Evolutionary conservation across 2,888 invertebrate genomes (phyloP).

Genomic region (Norana najaformis): DNA sequence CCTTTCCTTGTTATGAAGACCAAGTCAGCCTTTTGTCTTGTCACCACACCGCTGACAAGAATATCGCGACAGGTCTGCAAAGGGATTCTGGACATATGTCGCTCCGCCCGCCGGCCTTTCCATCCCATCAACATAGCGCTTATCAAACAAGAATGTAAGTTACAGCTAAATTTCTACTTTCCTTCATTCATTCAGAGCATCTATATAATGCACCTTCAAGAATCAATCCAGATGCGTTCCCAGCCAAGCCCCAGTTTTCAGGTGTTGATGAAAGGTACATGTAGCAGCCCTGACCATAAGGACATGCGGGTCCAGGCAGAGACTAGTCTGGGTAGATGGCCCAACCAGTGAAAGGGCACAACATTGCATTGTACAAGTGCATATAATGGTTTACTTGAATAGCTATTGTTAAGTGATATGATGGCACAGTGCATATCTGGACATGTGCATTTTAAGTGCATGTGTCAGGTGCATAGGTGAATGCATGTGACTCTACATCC

Average conservation of each 20-base stretch:
- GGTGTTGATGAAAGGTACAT: neutral
- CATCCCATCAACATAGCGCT: conserved; percentile 69
- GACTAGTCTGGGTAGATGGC: neutral
- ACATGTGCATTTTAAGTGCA: neutral
- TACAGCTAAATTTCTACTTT: neutral
- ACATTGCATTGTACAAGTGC: neutral
- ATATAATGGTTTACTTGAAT: neutral
- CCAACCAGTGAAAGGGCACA: neutral
- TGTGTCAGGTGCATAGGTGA: neutral
- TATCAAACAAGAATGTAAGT: conserved; percentile 83
- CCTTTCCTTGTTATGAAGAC: conserved; percentile 95
- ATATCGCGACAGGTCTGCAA: conserved; percentile 84
- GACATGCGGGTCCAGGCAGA: neutral
- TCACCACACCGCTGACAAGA: conserved; percentile 85
- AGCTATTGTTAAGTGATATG: neutral
- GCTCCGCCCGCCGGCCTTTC: conserved; percentile 85
- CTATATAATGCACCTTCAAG: neutral
- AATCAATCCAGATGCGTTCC: neutral
- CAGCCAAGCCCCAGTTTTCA: neutral
- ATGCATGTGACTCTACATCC: neutral
- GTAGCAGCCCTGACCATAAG: neutral
- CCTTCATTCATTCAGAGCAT: neutral
- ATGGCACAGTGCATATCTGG: neutral
- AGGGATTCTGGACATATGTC: conserved; percentile 76
- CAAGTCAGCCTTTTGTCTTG: conserved; percentile 90